Evolutionary conservation across 1,140 invertebrate genomes (phyloP).

Genomic region (Drosophila navojoa): DNA sequence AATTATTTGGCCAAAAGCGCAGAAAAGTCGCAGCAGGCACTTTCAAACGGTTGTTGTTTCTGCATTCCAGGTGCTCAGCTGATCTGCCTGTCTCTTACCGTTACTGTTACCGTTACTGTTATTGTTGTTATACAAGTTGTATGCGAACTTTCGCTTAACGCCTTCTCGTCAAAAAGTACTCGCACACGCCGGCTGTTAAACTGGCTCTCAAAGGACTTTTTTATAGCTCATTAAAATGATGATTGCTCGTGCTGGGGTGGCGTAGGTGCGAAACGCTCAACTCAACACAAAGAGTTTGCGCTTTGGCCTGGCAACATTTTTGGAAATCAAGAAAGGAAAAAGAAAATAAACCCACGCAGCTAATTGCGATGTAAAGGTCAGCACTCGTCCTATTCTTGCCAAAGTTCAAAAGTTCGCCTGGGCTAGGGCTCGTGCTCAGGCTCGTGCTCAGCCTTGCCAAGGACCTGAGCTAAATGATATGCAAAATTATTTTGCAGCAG

Average conservation of each 20-base stretch:
- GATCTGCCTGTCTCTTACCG: conserved; percentile 9
- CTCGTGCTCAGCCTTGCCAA: neutral
- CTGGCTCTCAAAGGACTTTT: conserved; percentile 62
- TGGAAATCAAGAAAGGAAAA: conserved; percentile 14
- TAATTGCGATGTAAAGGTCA: conserved; percentile 38
- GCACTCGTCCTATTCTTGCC: conserved; percentile 51
- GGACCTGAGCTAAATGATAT: conserved; percentile 40
- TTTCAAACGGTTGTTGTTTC: conserved; percentile 30
- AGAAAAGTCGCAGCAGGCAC: conserved; percentile 22
- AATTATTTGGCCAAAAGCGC: conserved; percentile 37
- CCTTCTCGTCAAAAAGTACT: conserved; percentile 10
- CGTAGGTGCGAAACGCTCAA: conserved; percentile 35
- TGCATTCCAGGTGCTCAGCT: conserved; percentile 48
- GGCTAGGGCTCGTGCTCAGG: no score
- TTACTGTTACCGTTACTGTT: neutral
- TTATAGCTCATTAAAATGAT: conserved; percentile 77
- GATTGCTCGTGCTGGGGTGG: conserved; percentile 46
- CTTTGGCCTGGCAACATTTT: conserved; percentile 38
- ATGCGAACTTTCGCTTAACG: neutral
- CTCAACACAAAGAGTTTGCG: no score
- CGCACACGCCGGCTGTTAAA: conserved; percentile 19
- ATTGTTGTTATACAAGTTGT: neutral
- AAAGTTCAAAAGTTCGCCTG: conserved; percentile 48
- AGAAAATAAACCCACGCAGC: conserved; percentile 31
- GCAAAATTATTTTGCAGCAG: conserved; percentile 45